Base-by-base conservation (phyloP, 2,113 vertebrate species). In the Strix uralensis region DNA sequence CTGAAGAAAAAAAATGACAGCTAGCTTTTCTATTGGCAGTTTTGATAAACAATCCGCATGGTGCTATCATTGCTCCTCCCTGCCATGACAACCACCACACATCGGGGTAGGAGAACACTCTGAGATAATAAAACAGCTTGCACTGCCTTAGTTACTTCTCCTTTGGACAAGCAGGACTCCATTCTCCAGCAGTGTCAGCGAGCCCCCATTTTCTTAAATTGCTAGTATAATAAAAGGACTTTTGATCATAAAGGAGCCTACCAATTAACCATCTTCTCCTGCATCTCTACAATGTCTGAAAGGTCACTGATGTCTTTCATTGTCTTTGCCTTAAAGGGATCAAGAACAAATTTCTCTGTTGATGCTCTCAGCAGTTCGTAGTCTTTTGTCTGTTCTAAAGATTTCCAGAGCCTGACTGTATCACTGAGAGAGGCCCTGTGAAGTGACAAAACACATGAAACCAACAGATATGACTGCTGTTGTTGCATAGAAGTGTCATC, bases 281-380 rank as follows among this genome's bases (percentile, higher is more conserved):
- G 99, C 70, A 99, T 98, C 71, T 97, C 97, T 59, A 99, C 98
- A 5, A 99, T 98, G 62, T 97, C 96, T 10, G 93, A 95, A 78
- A 99, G 98, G 82, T 99, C 98, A 34, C 98, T 97, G 51, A 99
- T 74, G 15, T 99, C 99, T 94, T 98, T 98, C 90, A 98, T 71
- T 21, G 98, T 98, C 54, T 98, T 98, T 46, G 97, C 98, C 86
- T 99, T 99, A 88, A 99, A 98, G 21, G 99, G 99, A 88, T 99
- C 96, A 30, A 99, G 98, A 88, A 98, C 98, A 95, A 99, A 99
- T 91, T 99, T 99, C 85, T 98, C 97, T 78, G 99, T 97, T 1
- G 98, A 98, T 0, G 63, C 94, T 94, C 61, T 97, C 57, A 99
- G 97, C 32, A 98, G 97, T 42, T 55, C 55, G 3, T 96, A 89